phyloP scores from a whole-genome alignment of 2,113 vertebrate species.

The Ictidomys tridecemlineatus region DNA sequence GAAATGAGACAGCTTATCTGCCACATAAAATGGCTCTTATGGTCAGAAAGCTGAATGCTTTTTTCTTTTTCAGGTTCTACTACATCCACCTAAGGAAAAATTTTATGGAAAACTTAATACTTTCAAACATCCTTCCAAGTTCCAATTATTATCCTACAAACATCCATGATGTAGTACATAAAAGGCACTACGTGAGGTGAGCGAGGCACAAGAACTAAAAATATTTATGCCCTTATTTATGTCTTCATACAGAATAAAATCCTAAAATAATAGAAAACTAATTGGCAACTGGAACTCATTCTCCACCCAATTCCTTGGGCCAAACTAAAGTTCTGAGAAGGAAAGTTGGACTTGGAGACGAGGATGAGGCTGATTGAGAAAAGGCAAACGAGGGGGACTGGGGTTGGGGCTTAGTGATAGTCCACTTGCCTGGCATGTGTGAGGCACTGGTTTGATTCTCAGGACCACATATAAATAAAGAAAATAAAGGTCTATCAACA shows the following conservation, averaged over 20 bases:
- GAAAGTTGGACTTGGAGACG: neutral
- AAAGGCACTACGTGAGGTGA: neutral
- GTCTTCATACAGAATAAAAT: slow-evolving; percentile 13
- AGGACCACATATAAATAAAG: no score
- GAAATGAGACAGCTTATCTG: slow-evolving; percentile 4
- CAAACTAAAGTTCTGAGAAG: slow-evolving; percentile 41
- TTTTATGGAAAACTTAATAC: slow-evolving; percentile 50
- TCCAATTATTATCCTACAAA: slow-evolving; percentile 17
- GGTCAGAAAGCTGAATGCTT: slow-evolving; percentile 12
- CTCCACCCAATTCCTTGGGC: neutral
- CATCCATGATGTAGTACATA: neutral
- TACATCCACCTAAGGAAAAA: slow-evolving; percentile 46
- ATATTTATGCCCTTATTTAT: neutral
- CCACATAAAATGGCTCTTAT: slow-evolving; percentile 25
- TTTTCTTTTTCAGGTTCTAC: slow-evolving; percentile 4
- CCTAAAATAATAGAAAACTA: slow-evolving; percentile 28
- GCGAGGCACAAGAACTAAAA: neutral
- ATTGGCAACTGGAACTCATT: slow-evolving; percentile 27
- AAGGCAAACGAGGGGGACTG: neutral
- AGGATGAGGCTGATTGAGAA: neutral
- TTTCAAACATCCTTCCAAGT: slow-evolving; percentile 43
- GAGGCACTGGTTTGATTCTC: no score
- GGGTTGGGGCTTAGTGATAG: no score
- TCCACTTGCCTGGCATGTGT: no score
- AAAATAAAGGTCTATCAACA: no score